Evolutionary conservation across 2,888 invertebrate species (phyloP), one percentile per base, ranked within the genome.

Genomic region (Aricia artaxerxes): DNA sequence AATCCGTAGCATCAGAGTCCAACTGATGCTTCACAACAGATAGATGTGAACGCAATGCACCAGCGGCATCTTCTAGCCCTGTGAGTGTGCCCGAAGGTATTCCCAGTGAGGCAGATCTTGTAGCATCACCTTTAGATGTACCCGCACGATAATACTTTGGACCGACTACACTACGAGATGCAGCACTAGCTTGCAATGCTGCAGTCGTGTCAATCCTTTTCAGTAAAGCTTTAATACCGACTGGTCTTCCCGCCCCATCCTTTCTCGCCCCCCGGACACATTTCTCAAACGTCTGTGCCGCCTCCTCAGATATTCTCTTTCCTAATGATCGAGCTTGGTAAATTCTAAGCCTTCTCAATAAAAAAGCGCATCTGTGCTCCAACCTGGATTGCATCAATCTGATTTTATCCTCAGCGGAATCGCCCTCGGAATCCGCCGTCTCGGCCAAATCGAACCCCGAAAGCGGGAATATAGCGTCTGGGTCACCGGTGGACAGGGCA

Each of bases 1-100:
- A 98, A 24, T 97, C 98, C 1, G 99, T 99, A 60, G 98, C 98
- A 93, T 99, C 99, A 1, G 98, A 98, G 90, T 99, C 99, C 82
- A 98, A 94, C 85, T 96, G 96, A 81, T 95, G 95, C 87, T 97
- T 97, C 79, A 98, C 95, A 82, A 97, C 94, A 44, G 96, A 95
- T 83, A 98, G 90, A 88, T 97, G 97, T 0, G 96, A 96, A 77
- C 96, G 95, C 81, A 98, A 89, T 31, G 97, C 95, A 31, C 97
- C 97, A 0, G 97, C 95, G 1, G 97, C 96, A 82, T 95, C 96
- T 82, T 96, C 96, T 82, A 98, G 95, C 85, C 90, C 97, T 95
- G 84, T 96, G 95, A 93, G 96, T 90, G 90, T 97, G 94, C 88
- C 97, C 93, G 85, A 98, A 90, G 93, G 85, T 82, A 94, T 89